phyloP scores from a whole-genome alignment of 2,888 invertebrate genomes.

The Meganola albula region DNA sequence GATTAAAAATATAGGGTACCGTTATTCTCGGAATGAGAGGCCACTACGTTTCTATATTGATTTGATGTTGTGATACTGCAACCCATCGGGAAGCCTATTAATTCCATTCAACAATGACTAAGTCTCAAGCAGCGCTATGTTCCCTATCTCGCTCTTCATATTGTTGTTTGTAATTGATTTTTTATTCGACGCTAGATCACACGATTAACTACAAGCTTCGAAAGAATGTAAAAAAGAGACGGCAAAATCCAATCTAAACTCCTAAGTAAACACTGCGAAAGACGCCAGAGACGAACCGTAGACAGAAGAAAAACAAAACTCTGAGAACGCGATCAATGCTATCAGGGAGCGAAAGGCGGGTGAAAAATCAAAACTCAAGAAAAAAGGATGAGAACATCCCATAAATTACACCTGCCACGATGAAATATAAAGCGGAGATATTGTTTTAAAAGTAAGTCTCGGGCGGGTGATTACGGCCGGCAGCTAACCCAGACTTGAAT shows the following conservation, averaged over 20 bases:
- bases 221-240: constrained; percentile 44
- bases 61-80: constrained; percentile 63
- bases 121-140: constrained; percentile 46
- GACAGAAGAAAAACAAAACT: constrained; percentile 72
- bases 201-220: constrained; percentile 46
- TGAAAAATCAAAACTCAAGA: constrained; percentile 57
- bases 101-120: constrained; percentile 58
- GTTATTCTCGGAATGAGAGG: constrained; percentile 55
- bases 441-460: constrained; percentile 71
- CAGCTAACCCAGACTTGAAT: constrained; percentile 66
- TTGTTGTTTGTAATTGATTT: constrained; percentile 65
- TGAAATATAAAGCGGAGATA: constrained; percentile 66
- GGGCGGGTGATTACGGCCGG: constrained; percentile 60
- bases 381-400: constrained; percentile 51
- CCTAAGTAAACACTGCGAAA: constrained; percentile 61
- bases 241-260: constrained; percentile 62
- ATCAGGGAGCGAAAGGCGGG: constrained; percentile 39
- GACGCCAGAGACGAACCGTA: constrained; percentile 57
- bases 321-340: constrained; percentile 54
- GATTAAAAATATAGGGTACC: constrained; percentile 46
- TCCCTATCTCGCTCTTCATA: constrained; percentile 53
- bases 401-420: constrained; percentile 69
- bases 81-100: constrained; percentile 56
- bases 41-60: constrained; percentile 57
- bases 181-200: constrained; percentile 45